Evolutionary conservation across 2,888 invertebrate species (phyloP).

Genomic region (Tiphia femorata): DNA sequence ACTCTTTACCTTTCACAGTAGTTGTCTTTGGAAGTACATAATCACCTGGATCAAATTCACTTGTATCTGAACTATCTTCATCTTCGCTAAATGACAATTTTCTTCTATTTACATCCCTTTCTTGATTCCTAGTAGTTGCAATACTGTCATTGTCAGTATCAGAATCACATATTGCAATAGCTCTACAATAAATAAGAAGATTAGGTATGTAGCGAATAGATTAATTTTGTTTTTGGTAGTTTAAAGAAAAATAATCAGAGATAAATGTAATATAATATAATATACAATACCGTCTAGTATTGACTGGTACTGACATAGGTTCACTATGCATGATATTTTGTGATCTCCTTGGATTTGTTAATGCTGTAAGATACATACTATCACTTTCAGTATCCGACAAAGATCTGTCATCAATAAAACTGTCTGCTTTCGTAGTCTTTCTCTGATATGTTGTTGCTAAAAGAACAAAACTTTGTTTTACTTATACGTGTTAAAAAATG

Average conservation of each 20-base stretch:
- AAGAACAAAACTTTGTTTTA: conserved; percentile 6
- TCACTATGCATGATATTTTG: too few relatives aligned
- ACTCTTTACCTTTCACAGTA: conserved; percentile 24
- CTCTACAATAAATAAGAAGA: conserved; percentile 28
- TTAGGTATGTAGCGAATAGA: too few relatives aligned
- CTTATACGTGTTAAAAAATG: conserved; percentile 44
- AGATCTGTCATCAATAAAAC: conserved; percentile 57
- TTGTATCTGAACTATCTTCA: conserved; percentile 53
- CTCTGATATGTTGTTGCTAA: conserved; percentile 34
- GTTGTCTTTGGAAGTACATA: conserved; percentile 50
- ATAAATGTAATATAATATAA: conserved; percentile 5
- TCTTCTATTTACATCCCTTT: conserved; percentile 30
- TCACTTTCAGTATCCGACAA: conserved; percentile 49
- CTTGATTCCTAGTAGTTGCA: conserved; percentile 4
- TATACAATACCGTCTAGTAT: conserved; percentile 32
- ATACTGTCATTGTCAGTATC: conserved; percentile 47
- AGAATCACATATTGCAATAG: conserved; percentile 55
- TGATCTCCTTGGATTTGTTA: conserved; percentile 47
- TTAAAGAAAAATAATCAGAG: background rate
- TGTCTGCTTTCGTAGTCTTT: conserved; percentile 32
- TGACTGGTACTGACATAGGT: conserved; percentile 15
- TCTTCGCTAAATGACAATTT: conserved; percentile 54
- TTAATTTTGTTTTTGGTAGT: background rate
- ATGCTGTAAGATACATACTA: conserved; percentile 61
- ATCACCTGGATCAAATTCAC: conserved; percentile 65